Conservation (phyloP, 2,888 invertebrate genomes). For the Uropetala carovei region DNA sequence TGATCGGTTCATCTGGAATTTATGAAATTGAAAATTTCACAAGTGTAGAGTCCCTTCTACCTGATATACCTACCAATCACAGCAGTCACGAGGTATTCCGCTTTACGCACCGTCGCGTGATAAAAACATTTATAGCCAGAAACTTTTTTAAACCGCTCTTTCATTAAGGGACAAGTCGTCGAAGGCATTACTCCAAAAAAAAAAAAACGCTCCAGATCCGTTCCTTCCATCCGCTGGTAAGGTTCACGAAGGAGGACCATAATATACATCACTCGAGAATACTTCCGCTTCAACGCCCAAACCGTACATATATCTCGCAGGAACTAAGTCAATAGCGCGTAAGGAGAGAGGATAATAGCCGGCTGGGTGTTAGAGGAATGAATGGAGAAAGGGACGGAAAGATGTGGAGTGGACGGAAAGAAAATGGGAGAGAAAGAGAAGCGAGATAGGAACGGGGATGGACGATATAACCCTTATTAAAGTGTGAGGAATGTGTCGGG, state of each 20-base stretch:
- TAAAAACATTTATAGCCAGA: neutral
- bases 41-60: too few relatives aligned
- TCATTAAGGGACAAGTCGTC: neutral
- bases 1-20: too few relatives aligned
- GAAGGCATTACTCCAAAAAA: neutral
- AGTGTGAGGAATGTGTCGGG: neutral
- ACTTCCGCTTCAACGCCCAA: neutral
- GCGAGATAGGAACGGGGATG: neutral
- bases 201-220: neutral
- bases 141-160: neutral
- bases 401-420: neutral
- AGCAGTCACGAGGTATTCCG: too few relatives aligned
- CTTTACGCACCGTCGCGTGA: neutral
- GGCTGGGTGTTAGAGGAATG: neutral
- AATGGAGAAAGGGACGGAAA: neutral
- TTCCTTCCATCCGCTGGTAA: neutral
- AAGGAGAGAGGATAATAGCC: neutral
- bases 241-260: neutral
- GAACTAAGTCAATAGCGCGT: constrained; percentile 9
- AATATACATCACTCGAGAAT: constrained; percentile 27
- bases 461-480: neutral
- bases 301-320: neutral
- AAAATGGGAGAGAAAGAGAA: neutral
- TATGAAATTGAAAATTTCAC: too few relatives aligned
- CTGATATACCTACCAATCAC: too few relatives aligned